Percentiles rank a stretch among this genome's conserved stretches.
Conservation (phyloP, 2,797 vertebrate genomes). For the Lagodon rhomboides region DNA sequence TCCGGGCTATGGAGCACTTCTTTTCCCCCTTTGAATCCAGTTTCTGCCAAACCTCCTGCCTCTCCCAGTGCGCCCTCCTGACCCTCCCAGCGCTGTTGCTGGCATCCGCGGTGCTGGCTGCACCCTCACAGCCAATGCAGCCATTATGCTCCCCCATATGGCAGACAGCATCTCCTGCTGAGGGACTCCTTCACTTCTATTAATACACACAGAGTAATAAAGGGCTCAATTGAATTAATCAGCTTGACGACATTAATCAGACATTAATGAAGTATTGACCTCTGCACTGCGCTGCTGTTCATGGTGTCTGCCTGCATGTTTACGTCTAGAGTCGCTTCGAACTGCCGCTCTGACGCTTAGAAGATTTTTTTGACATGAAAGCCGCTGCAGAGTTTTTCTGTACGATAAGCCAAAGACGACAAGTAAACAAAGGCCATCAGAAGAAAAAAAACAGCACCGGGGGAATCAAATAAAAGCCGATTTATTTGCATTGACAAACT, state of each 20-base stretch:
- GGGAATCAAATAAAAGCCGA: not conserved
- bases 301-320: slow-evolving; percentile 55
- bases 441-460: not conserved
- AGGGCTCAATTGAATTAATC: slow-evolving; percentile 78
- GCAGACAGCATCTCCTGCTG: slow-evolving; percentile 71
- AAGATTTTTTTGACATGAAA: slow-evolving; percentile 18
- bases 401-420: not conserved
- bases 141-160: slow-evolving; percentile 71
- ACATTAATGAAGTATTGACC: slow-evolving; percentile 81
- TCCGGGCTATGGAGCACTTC: slow-evolving; percentile 3
- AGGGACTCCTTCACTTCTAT: slow-evolving; percentile 66
- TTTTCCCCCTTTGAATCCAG: not conserved
- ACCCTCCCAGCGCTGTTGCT: slow-evolving; percentile 46
- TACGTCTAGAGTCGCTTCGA: slow-evolving; percentile 39
- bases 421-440: slow-evolving; percentile 1
- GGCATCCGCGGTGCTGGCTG: slow-evolving; percentile 35
- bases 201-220: slow-evolving; percentile 70
- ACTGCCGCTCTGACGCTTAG: slow-evolving; percentile 30
- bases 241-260: slow-evolving; percentile 81
- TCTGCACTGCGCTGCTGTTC: slow-evolving; percentile 74
- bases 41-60: slow-evolving; percentile 44
- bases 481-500: not conserved
- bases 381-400: slow-evolving; percentile 5
- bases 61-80: slow-evolving; percentile 40
- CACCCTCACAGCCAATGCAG: slow-evolving; percentile 37